Evolutionary conservation across 2,888 invertebrate genomes (phyloP).

Genomic region (Griposia aprilina): DNA sequence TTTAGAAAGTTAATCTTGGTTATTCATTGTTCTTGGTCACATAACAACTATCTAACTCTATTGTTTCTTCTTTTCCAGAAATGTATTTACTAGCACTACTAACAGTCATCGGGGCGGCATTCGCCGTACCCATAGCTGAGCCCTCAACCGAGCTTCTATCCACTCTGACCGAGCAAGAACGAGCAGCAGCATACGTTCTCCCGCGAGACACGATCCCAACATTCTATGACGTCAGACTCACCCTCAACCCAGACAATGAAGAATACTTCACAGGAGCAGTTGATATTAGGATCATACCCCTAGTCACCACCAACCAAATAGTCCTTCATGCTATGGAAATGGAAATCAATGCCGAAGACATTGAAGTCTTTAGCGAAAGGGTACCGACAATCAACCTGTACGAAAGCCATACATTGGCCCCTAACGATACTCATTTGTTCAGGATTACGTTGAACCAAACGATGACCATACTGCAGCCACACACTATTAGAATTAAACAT

Average conservation of each 20-base stretch:
- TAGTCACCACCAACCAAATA: slow-evolving; percentile 75
- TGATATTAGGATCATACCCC: slow-evolving; percentile 80
- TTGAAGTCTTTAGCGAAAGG: slow-evolving; percentile 71
- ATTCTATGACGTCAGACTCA: slow-evolving; percentile 88
- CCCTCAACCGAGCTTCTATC: slow-evolving; percentile 65
- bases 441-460: slow-evolving; percentile 81
- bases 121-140: slow-evolving; percentile 70
- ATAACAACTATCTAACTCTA: background rate
- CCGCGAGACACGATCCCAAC: slow-evolving; percentile 89
- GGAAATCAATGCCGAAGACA: slow-evolving; percentile 67
- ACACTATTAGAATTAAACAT: slow-evolving; percentile 87
- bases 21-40: background rate
- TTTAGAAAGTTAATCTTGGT: too few species aligned
- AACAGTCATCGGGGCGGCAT: slow-evolving; percentile 76
- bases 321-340: slow-evolving; percentile 88
- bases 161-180: slow-evolving; percentile 50
- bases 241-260: slow-evolving; percentile 83
- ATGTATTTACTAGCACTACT: slow-evolving; percentile 83
- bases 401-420: slow-evolving; percentile 65
- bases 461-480: slow-evolving; percentile 79
- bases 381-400: slow-evolving; percentile 67
- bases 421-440: slow-evolving; percentile 87
- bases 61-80: slow-evolving; percentile 74
- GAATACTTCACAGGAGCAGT: slow-evolving; percentile 86
- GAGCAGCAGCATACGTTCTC: slow-evolving; percentile 84